phyloP scores from a whole-genome alignment of 1,140 invertebrate genomes.

The Drosophila sp. region DNA sequence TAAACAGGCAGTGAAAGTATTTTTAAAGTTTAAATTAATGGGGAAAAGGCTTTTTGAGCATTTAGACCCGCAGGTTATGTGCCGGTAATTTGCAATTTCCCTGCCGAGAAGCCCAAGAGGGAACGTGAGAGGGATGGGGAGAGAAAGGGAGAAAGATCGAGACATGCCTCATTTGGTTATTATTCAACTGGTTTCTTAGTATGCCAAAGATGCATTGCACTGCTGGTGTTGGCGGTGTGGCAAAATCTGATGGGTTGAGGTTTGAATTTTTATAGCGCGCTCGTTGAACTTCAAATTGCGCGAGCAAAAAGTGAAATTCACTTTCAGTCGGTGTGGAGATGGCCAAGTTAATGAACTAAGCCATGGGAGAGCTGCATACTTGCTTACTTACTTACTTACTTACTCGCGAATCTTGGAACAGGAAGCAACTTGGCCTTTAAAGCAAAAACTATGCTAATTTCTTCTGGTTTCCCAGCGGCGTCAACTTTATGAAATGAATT shows the following conservation, averaged over 20 bases:
- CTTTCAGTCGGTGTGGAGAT: constrained; percentile 30
- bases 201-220: constrained; percentile 53
- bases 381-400: neutral
- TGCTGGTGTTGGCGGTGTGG: neutral
- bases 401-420: constrained; percentile 30
- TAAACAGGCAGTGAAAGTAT: constrained; percentile 73
- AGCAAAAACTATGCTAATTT: constrained; percentile 77
- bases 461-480: constrained; percentile 43
- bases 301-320: constrained; percentile 75
- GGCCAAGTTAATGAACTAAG: constrained; percentile 72
- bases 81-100: constrained; percentile 77
- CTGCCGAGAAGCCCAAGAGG: constrained; percentile 18
- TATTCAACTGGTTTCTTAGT: constrained; percentile 79
- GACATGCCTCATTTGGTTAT: constrained; percentile 58
- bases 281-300: constrained; percentile 77
- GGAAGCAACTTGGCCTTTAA: constrained; percentile 55
- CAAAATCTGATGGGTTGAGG: constrained; percentile 11
- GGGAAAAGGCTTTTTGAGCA: constrained; percentile 34
- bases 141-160: neutral
- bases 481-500: constrained; percentile 68
- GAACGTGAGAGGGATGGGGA: neutral
- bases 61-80: constrained; percentile 70
- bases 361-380: constrained; percentile 11
- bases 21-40: constrained; percentile 68
- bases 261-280: constrained; percentile 47